Base-by-base conservation (phyloP, 2,888 invertebrate genomes). In the Pseudanteris insignis region DNA sequence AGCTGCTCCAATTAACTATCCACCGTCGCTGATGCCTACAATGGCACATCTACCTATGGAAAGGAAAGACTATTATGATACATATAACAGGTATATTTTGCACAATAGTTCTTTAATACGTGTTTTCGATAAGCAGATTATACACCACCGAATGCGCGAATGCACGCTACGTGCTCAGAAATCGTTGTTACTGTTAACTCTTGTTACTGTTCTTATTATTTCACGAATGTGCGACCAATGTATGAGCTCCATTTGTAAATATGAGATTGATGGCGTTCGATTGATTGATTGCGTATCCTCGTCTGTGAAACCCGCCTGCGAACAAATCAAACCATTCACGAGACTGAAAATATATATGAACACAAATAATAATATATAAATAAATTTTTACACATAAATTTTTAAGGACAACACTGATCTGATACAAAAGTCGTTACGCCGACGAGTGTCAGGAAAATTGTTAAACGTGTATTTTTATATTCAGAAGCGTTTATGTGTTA, bases 61-160 rank as follows among this genome's bases (percentile, higher is more conserved):
- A 75, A 78, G 80, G 79, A 80, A 81, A 80, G 80, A 81, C 77
- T 81, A 80, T 79, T 80, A 79, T 77, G 81, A 81, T 76, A 79
- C 78, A 75, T 80, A 80, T 76, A 80, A 77, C 79, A 80, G 80
- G 80, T 80, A 80, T 80, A 59, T 79, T 79, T 77, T 79, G 76
- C 74, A 75, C 76, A 78, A 75, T 77, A 74, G 79, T 79, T 75
- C 64, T 78, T 76, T 77, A 64, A 77, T 79, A 73, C 73, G 75
- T 71, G 74, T 77, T 75, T 59, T 71, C 71, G 74, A 67, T 73
- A 72, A 70, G 44, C 50, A 46, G 25, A 48, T 53, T 3, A 18
- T 18, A 60, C 53, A 55, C 58, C 55, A 60, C 64, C 60, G 60
- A 40, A 10, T 25, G 59, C 50, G 48, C 46, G 21, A 26, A 47